phyloP scores from a whole-genome alignment of 2,113 vertebrate species.

The Oreochromis spilurus region DNA sequence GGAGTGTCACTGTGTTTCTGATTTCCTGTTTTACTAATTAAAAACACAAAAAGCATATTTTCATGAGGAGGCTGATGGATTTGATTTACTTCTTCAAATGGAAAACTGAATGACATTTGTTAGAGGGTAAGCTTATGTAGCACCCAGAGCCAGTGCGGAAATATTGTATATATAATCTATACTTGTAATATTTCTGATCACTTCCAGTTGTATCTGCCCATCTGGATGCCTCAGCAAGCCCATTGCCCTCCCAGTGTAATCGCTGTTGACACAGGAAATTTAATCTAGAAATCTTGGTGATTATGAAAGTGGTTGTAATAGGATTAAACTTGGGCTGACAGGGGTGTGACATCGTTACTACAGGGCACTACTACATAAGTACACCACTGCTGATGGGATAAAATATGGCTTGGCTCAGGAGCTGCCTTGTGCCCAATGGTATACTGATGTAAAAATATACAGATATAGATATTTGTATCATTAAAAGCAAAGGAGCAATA shows the following conservation, averaged over 20 bases:
- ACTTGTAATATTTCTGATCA: constrained; percentile 53
- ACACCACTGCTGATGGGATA: not conserved
- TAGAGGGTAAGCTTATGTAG: not conserved
- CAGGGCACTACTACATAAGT: constrained; percentile 14
- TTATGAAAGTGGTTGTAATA: constrained; percentile 71
- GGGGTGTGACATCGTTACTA: constrained; percentile 42
- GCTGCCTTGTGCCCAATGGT: not conserved
- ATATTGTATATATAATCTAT: constrained; percentile 18
- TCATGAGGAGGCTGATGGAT: not conserved
- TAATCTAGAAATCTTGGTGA: constrained; percentile 62
- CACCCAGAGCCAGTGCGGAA: not conserved
- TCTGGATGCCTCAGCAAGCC: constrained; percentile 49
- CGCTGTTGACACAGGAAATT: constrained; percentile 59
- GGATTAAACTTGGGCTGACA: constrained; percentile 62
- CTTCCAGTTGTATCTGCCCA: constrained; percentile 39
- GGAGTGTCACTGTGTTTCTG: constrained; percentile 38
- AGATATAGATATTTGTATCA: not conserved
- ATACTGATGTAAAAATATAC: not conserved
- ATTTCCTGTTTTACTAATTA: not conserved
- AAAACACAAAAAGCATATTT: not conserved
- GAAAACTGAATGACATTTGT: not conserved
- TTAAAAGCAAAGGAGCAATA: not conserved
- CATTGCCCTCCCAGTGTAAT: constrained; percentile 31
- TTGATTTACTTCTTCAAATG: not conserved
- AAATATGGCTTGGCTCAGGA: not conserved